A percentile compares a stretch with the other conserved stretches of the same genome.
Conservation (phyloP, 2,797 vertebrate species). For the Lateolabrax maculatus region DNA sequence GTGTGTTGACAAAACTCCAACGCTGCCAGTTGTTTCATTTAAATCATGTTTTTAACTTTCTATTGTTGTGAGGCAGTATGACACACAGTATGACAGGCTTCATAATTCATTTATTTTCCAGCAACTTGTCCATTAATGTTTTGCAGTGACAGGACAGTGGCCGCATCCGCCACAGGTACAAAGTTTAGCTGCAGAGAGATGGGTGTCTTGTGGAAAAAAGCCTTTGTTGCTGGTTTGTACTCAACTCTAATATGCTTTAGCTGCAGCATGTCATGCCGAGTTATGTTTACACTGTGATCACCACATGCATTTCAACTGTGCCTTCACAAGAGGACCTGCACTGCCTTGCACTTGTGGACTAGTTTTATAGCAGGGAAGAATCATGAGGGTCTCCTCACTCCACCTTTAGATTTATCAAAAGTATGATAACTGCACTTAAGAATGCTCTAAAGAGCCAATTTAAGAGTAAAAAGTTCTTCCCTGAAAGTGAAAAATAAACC, state of each 20-base stretch:
- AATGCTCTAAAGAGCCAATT: background rate
- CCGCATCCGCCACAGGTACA: background rate
- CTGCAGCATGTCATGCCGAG: background rate
- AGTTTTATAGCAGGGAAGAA: background rate
- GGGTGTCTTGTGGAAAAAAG: background rate
- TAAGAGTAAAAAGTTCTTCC: background rate
- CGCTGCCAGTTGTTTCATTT: no score
- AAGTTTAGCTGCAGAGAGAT: background rate
- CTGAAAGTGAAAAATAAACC: background rate
- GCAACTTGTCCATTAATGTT: no score
- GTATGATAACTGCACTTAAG: background rate
- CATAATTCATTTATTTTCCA: no score
- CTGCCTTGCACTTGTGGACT: background rate
- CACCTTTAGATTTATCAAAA: background rate
- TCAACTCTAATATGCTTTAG: background rate
- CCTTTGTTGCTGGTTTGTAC: background rate
- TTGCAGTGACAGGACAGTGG: no score
- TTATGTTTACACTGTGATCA: no score
- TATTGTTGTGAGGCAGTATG: no score
- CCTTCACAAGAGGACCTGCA: background rate
- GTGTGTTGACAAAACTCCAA: no score
- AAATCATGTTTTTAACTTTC: no score
- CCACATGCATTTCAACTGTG: background rate
- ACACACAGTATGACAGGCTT: no score
- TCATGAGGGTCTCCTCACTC: background rate